Evolutionary conservation across 2,888 invertebrate genomes (phyloP).

Genomic region (Yponomeuta plumbellus): DNA sequence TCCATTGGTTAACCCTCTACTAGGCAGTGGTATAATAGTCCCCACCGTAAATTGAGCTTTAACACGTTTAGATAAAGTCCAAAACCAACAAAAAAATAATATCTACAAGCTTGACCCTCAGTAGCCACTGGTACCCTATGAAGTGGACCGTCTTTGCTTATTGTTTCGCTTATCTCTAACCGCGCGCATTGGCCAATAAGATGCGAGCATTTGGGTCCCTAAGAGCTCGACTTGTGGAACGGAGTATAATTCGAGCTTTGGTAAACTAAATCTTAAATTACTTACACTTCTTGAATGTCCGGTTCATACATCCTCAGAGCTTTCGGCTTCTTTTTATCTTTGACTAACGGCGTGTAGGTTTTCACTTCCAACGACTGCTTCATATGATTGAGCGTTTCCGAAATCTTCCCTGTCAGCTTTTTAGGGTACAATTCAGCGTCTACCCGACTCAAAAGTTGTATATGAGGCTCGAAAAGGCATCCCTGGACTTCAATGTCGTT

Average conservation of each 20-base stretch:
- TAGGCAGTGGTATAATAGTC: too few species aligned
- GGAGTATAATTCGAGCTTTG: not conserved
- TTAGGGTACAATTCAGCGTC: conserved; percentile 79
- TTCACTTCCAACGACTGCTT: conserved; percentile 69
- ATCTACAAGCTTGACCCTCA: too few species aligned
- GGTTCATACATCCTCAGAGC: conserved; percentile 91
- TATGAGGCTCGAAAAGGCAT: conserved; percentile 72
- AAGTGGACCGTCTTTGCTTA: too few species aligned
- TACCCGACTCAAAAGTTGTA: conserved; percentile 73
- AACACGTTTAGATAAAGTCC: too few species aligned
- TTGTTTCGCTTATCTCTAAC: too few species aligned
- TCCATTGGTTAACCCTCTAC: too few species aligned
- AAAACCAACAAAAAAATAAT: too few species aligned
- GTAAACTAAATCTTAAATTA: conserved; percentile 36
- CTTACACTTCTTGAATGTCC: conserved; percentile 88
- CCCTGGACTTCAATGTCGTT: conserved; percentile 57
- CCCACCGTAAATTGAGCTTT: too few species aligned
- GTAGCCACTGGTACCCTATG: too few species aligned
- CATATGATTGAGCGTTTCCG: conserved; percentile 61
- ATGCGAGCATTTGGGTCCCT: too few species aligned
- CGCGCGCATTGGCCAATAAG: too few species aligned
- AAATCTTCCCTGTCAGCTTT: conserved; percentile 64
- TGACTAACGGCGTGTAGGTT: conserved; percentile 73
- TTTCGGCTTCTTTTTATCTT: conserved; percentile 85
- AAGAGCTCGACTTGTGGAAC: too few species aligned